Conservation (phyloP, 2,888 invertebrate genomes). For the Cyrtodaria siliqua region DNA sequence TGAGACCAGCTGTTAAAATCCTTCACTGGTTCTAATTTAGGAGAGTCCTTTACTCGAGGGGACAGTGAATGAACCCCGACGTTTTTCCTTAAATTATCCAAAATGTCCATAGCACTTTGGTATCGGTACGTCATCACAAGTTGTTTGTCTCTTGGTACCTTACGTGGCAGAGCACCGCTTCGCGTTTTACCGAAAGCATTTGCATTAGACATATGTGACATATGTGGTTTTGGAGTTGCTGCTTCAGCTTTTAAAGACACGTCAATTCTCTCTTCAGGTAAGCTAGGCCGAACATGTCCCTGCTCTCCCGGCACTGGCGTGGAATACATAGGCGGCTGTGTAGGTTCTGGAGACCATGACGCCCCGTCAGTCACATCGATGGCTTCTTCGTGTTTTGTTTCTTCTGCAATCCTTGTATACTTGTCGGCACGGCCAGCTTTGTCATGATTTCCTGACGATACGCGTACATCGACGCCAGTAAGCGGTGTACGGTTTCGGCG, state of each 20-base stretch:
- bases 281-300: no score
- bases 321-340: slow-evolving; percentile 30
- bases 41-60: slow-evolving; percentile 62
- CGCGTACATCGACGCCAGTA: slow-evolving; percentile 35
- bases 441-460: background rate
- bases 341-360: slow-evolving; percentile 12
- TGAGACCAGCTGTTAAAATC: slow-evolving; percentile 96
- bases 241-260: no score
- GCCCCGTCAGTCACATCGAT: slow-evolving; percentile 14
- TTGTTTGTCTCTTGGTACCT: slow-evolving; percentile 68
- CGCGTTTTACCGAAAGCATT: slow-evolving; percentile 1
- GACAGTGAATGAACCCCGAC: slow-evolving; percentile 71
- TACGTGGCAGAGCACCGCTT: slow-evolving; percentile 33
- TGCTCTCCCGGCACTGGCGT: slow-evolving; percentile 7
- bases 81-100: slow-evolving; percentile 75
- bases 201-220: no score
- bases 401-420: background rate
- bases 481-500: slow-evolving; percentile 73
- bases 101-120: slow-evolving; percentile 82
- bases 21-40: slow-evolving; percentile 88
- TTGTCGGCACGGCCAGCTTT: background rate
- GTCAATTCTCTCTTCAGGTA: no score
- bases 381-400: background rate
- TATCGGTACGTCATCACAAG: slow-evolving; percentile 75
- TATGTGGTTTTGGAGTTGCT: no score